Percentiles rank a stretch among this genome's conserved stretches.
Evolutionary conservation across 2,797 vertebrate species (phyloP).

Genomic region (Emys orbicularis): DNA sequence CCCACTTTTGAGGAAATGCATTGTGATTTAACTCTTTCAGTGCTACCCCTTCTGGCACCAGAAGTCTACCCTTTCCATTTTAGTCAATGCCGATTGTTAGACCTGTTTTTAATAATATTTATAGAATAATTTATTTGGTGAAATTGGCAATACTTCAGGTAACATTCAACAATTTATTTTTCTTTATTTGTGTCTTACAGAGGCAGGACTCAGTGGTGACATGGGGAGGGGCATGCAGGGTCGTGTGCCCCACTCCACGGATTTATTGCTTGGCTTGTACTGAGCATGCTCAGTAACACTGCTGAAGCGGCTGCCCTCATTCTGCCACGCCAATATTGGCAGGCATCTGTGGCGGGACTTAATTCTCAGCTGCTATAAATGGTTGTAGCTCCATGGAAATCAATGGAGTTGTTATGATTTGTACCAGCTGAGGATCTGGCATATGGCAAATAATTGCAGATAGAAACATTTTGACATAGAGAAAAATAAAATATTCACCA

Average conservation of each 20-base stretch:
- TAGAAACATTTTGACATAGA: no score
- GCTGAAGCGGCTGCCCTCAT: no score
- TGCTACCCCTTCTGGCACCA: not conserved
- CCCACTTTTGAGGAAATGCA: conserved; percentile 40
- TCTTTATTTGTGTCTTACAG: not conserved
- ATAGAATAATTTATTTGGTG: not conserved
- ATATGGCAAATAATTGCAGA: not conserved
- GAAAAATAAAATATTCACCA: not conserved
- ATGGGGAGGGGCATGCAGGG: no score
- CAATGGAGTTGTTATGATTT: not conserved
- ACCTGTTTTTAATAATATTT: not conserved
- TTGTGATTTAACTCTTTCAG: accelerated
- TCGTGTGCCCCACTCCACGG: no score
- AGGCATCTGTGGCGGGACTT: no score
- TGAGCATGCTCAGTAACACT: no score
- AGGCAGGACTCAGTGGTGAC: no score
- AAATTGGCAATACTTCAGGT: not conserved
- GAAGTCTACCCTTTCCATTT: not conserved
- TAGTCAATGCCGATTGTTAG: not conserved
- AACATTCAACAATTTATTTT: not conserved
- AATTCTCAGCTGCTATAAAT: no score
- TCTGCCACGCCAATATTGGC: no score
- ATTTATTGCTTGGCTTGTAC: no score
- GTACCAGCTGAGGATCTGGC: not conserved
- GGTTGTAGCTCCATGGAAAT: not conserved